phyloP scores from a whole-genome alignment of 92 coral and sea anemone species.

The Porites rus region DNA sequence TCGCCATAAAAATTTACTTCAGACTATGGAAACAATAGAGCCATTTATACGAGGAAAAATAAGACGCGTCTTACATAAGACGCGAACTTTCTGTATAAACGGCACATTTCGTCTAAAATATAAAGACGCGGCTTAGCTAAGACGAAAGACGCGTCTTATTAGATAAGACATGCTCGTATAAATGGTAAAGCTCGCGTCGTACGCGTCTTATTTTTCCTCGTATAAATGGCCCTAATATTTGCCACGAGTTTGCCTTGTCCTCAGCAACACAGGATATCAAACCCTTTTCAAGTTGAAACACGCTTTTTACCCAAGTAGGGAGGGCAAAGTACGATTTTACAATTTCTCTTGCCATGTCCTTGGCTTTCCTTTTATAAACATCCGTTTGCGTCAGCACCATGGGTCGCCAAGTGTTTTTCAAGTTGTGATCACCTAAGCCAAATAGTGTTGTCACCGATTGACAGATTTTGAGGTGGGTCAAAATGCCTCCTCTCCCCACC shows the following conservation, averaged over 20 bases:
- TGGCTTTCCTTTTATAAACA: slow-evolving; percentile 10
- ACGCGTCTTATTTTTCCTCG: no score
- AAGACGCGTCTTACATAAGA: no score
- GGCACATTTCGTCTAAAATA: no score
- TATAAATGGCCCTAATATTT: neutral
- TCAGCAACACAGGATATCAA: neutral
- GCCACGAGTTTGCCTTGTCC: neutral
- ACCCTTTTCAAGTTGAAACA: neutral
- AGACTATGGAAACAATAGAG: no score
- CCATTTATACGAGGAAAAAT: no score
- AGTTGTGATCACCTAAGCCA: slow-evolving; percentile 9
- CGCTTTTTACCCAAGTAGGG: neutral
- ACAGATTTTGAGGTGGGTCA: slow-evolving; percentile 9
- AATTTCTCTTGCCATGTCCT: neutral
- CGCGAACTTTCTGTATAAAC: no score
- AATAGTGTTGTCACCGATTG: neutral
- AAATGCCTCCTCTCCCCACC: slow-evolving; percentile 20
- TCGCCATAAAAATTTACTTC: neutral
- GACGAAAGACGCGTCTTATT: no score
- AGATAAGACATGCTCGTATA: no score
- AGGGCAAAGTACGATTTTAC: neutral
- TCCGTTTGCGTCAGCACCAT: neutral
- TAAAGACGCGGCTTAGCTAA: no score
- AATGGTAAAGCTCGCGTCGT: no score
- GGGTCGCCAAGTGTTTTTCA: neutral